These are phyloP conservation scores for Drosophila ustulata DNA, from an alignment of 2,888 invertebrate genomes.

Conservation along the genomic window DNA sequence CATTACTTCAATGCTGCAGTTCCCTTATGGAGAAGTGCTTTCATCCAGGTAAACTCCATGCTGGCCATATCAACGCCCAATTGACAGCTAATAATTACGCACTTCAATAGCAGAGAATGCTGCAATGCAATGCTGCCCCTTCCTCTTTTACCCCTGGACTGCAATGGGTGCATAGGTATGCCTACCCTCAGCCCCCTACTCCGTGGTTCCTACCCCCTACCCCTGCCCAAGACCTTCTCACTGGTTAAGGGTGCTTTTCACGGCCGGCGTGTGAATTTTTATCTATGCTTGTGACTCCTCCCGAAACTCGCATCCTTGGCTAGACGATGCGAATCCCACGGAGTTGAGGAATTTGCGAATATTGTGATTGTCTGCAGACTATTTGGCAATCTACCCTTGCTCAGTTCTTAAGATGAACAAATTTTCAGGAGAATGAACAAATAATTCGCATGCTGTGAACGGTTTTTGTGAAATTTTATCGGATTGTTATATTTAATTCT, in stretches of 20 bases:
- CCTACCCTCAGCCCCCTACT: constrained; percentile 9
- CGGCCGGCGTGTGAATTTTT: constrained; percentile 64
- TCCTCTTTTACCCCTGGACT: constrained; percentile 10
- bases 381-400: constrained; percentile 57
- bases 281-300: constrained; percentile 21
- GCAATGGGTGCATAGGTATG: constrained; percentile 64
- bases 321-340: constrained; percentile 50
- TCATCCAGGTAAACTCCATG: constrained; percentile 48
- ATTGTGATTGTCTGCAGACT: constrained; percentile 32
- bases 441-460: constrained; percentile 43
- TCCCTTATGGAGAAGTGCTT: constrained; percentile 36
- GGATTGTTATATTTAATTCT: neutral
- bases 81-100: constrained; percentile 79
- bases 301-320: neutral
- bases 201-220: neutral
- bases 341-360: constrained; percentile 41
- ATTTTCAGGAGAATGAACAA: constrained; percentile 5
- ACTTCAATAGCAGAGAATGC: constrained; percentile 35
- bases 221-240: neutral
- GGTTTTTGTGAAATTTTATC: constrained; percentile 1
- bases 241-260: constrained; percentile 65
- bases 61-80: constrained; percentile 71
- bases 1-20: constrained; percentile 12
- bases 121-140: constrained; percentile 27
- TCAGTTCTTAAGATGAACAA: constrained; percentile 2